These are phyloP conservation scores for Panthera leo DNA, from an alignment of 2,113 vertebrate species.

Conservation along the genomic window DNA sequence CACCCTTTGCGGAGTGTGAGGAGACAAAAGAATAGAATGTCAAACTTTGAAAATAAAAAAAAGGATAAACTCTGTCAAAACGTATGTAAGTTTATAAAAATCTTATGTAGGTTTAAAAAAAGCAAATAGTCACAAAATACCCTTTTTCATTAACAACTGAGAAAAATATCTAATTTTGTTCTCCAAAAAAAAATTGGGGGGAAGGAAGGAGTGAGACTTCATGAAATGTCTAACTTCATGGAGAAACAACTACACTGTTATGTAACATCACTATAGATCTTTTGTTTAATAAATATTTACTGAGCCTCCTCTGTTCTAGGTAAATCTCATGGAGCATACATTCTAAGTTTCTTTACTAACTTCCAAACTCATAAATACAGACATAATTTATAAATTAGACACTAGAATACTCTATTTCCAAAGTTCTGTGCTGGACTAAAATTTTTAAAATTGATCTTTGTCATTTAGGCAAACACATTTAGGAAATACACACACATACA, in stretches of 20 bases:
- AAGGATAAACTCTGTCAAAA: background rate
- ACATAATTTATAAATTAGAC: background rate
- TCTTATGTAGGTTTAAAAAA: background rate
- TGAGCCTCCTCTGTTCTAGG: background rate
- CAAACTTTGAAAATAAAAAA: slow-evolving; percentile 11
- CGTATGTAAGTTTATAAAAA: slow-evolving; percentile 5
- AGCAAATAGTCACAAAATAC: background rate
- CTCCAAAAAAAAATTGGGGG: background rate
- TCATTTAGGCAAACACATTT: background rate
- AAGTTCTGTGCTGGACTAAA: background rate
- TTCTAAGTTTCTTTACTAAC: background rate
- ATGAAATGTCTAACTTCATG: background rate
- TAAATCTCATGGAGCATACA: background rate
- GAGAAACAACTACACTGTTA: background rate
- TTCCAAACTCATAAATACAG: background rate
- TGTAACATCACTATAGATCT: background rate
- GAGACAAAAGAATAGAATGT: background rate
- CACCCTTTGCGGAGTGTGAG: background rate
- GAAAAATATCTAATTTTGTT: slow-evolving; percentile 31
- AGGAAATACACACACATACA: background rate
- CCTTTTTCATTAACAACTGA: background rate
- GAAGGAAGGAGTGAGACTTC: background rate
- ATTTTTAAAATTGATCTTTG: background rate
- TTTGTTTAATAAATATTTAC: background rate
- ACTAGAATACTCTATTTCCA: background rate